These are phyloP conservation scores for Baryphthengus martii DNA, from an alignment of 2,113 vertebrate genomes.

Conservation along the genomic window DNA sequence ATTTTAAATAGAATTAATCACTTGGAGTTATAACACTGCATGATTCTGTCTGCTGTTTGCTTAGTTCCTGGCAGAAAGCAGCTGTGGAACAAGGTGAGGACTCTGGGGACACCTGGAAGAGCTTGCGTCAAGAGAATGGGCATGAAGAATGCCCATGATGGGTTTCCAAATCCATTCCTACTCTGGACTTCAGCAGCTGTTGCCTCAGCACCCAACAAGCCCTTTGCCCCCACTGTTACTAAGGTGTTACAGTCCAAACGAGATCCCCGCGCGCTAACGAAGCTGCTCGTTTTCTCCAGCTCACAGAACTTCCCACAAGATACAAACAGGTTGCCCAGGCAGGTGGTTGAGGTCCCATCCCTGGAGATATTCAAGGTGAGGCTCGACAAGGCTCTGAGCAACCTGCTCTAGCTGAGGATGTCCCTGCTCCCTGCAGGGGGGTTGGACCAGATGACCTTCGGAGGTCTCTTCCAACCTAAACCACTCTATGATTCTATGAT, in stretches of 20 bases:
- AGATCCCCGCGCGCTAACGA: accelerated
- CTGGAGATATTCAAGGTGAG: too few species aligned
- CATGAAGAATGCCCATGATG: background rate
- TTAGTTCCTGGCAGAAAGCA: background rate
- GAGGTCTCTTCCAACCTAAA: too few species aligned
- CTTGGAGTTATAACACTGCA: background rate
- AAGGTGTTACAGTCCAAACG: background rate
- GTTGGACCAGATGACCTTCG: too few species aligned
- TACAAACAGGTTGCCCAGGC: too few species aligned
- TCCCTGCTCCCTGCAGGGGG: too few species aligned
- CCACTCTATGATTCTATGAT: too few species aligned
- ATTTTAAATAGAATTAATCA: background rate
- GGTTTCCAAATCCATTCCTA: background rate
- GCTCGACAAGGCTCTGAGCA: too few species aligned
- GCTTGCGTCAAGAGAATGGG: background rate
- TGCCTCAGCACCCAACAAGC: background rate
- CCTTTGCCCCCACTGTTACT: background rate
- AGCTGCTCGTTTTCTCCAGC: background rate
- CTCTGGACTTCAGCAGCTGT: background rate
- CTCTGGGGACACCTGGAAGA: accelerated
- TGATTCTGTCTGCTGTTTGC: background rate
- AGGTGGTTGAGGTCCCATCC: too few species aligned
- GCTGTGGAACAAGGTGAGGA: background rate
- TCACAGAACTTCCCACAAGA: background rate
- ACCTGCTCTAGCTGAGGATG: too few species aligned